Conservation (phyloP, 1,140 invertebrate genomes). For the Pseudobourletiella spinata region DNA sequence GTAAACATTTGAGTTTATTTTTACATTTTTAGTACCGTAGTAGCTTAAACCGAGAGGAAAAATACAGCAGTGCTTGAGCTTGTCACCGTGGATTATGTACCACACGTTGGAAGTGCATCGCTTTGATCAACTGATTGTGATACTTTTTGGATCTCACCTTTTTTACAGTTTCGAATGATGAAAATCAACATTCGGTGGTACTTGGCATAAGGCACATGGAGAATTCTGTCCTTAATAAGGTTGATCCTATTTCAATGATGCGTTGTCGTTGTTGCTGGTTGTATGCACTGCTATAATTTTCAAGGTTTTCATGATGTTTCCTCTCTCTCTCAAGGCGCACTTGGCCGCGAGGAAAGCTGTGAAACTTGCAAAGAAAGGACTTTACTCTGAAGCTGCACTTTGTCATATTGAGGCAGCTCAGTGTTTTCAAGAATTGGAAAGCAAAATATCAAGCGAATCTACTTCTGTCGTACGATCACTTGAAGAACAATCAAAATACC, state of each 20-base stretch:
- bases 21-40: too few relatives aligned
- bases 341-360: slow-evolving; percentile 20
- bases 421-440: slow-evolving; percentile 5
- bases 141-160: too few relatives aligned
- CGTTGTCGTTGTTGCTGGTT: background rate
- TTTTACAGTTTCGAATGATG: too few relatives aligned
- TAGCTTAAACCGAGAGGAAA: too few relatives aligned
- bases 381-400: slow-evolving; percentile 19
- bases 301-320: background rate
- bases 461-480: slow-evolving; percentile 14
- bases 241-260: background rate
- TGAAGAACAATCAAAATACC: slow-evolving; percentile 23
- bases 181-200: too few relatives aligned
- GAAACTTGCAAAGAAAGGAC: slow-evolving; percentile 16
- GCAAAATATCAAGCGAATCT: slow-evolving; percentile 9
- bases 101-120: too few relatives aligned
- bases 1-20: too few relatives aligned
- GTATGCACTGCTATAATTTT: background rate
- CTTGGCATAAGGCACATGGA: too few relatives aligned
- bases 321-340: slow-evolving; percentile 24
- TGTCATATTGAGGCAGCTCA: slow-evolving; percentile 16
- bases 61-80: too few relatives aligned
- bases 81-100: too few relatives aligned
- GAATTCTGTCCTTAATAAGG: slow-evolving; percentile 8
- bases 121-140: too few relatives aligned